A percentile compares a stretch with the other conserved stretches of the same genome.
phyloP scores from a whole-genome alignment of 2,888 invertebrate species.

The Ommatoiulus sabulosus region DNA sequence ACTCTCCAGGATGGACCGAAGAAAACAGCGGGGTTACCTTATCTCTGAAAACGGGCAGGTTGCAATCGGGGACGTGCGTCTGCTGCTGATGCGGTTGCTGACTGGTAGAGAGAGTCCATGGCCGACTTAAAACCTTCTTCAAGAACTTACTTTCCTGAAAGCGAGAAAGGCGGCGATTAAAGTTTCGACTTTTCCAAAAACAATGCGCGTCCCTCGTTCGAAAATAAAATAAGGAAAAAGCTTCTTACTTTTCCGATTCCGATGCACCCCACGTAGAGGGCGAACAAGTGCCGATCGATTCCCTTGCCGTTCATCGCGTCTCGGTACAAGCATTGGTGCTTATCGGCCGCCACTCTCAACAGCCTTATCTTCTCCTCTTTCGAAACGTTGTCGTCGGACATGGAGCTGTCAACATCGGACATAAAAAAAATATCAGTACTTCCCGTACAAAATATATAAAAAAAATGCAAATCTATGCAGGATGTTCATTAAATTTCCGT shows the following conservation, averaged over 20 bases:
- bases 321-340: conserved; percentile 68
- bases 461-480: neutral
- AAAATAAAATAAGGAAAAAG: too few relatives aligned
- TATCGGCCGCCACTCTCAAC: conserved; percentile 66
- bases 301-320: conserved; percentile 71
- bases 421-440: neutral
- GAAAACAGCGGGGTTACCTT: conserved; percentile 64
- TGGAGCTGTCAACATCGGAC: conserved; percentile 64
- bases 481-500: too few relatives aligned
- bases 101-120: conserved; percentile 71
- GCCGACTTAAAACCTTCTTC: conserved; percentile 68
- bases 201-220: neutral
- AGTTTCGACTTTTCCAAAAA: too few relatives aligned
- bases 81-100: conserved; percentile 71
- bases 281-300: conserved; percentile 70
- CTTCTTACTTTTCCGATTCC: conserved; percentile 65
- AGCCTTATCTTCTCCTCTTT: conserved; percentile 66
- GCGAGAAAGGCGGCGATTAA: neutral
- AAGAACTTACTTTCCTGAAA: conserved; percentile 69
- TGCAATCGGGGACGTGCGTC: conserved; percentile 67
- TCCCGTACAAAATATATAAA: too few relatives aligned
- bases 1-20: too few relatives aligned
- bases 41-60: conserved; percentile 67
- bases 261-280: conserved; percentile 69
- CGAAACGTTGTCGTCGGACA: conserved; percentile 64